phyloP scores from a whole-genome alignment of 2,888 invertebrate species.

The Nomada fabriciana region DNA sequence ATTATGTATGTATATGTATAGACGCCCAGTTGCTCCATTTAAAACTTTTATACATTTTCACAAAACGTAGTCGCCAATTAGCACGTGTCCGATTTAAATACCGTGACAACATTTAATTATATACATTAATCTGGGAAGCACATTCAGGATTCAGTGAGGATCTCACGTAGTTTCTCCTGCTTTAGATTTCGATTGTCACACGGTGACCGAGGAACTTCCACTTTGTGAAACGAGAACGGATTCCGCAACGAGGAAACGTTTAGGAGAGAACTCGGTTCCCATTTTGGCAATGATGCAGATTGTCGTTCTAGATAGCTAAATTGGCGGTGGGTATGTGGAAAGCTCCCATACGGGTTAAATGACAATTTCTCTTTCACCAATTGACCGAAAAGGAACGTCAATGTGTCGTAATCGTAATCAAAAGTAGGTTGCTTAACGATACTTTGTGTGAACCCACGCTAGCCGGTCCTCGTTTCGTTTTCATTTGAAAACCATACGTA shows the following conservation, averaged over 20 bases:
- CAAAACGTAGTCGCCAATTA: background rate
- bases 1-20: background rate
- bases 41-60: background rate
- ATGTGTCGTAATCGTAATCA: slow-evolving; percentile 18
- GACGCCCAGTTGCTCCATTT: background rate
- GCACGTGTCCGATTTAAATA: background rate
- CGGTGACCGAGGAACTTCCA: slow-evolving; percentile 44
- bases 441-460: background rate
- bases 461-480: too few species aligned
- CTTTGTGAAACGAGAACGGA: slow-evolving; percentile 59
- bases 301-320: slow-evolving; percentile 73
- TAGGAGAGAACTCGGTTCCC: slow-evolving; percentile 59
- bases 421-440: background rate
- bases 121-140: background rate
- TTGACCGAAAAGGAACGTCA: slow-evolving; percentile 19
- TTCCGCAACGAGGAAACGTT: slow-evolving; percentile 66
- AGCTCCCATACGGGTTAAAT: slow-evolving; percentile 49
- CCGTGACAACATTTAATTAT: slow-evolving; percentile 6
- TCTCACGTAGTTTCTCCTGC: slow-evolving; percentile 26
- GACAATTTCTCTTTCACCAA: slow-evolving; percentile 43
- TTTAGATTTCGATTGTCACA: slow-evolving; percentile 48
- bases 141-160: slow-evolving; percentile 2
- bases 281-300: slow-evolving; percentile 56
- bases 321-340: slow-evolving; percentile 72
- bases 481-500: background rate